Percentiles rank a stretch among this genome's conserved stretches.
Evolutionary conservation across 2,113 vertebrate species (phyloP).

Genomic region (Oncorhynchus masou): DNA sequence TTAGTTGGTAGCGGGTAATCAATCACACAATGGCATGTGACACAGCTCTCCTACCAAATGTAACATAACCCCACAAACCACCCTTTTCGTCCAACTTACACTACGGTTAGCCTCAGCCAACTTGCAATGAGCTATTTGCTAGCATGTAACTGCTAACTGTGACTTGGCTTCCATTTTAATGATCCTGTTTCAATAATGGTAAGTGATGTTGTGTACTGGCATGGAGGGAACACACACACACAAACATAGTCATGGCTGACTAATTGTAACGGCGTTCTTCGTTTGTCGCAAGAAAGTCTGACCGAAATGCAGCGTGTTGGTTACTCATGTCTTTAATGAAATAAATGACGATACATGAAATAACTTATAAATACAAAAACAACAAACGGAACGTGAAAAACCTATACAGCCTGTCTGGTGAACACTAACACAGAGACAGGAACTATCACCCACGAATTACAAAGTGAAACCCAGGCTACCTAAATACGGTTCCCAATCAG

Average conservation of each 20-base stretch:
- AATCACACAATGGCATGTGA: slow-evolving; percentile 70
- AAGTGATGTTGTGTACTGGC: slow-evolving; percentile 31
- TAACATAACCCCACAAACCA: slow-evolving; percentile 32
- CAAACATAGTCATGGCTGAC: background rate
- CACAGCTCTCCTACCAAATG: slow-evolving; percentile 49
- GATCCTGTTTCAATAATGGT: slow-evolving; percentile 30
- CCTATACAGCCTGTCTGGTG: too few species aligned
- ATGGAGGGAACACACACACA: slow-evolving; percentile 3
- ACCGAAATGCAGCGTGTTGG: too few species aligned
- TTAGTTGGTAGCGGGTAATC: slow-evolving; percentile 71
- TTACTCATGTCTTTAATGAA: too few species aligned
- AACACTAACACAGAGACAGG: too few species aligned
- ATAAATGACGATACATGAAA: too few species aligned
- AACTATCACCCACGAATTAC: too few species aligned
- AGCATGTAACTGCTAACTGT: slow-evolving; percentile 1
- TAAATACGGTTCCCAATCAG: too few species aligned
- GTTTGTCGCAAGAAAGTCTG: too few species aligned
- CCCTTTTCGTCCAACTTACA: slow-evolving; percentile 12
- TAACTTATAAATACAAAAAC: too few species aligned
- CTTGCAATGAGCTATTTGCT: slow-evolving; percentile 27
- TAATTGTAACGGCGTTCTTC: too few species aligned
- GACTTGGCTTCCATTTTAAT: slow-evolving; percentile 39
- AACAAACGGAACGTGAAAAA: too few species aligned
- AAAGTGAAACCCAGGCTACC: too few species aligned
- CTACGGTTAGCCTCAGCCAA: slow-evolving; percentile 30